Evolutionary conservation across 2,113 vertebrate genomes (phyloP), one percentile per base, ranked within the genome.

Genomic region (Dissostichus mawsoni): DNA sequence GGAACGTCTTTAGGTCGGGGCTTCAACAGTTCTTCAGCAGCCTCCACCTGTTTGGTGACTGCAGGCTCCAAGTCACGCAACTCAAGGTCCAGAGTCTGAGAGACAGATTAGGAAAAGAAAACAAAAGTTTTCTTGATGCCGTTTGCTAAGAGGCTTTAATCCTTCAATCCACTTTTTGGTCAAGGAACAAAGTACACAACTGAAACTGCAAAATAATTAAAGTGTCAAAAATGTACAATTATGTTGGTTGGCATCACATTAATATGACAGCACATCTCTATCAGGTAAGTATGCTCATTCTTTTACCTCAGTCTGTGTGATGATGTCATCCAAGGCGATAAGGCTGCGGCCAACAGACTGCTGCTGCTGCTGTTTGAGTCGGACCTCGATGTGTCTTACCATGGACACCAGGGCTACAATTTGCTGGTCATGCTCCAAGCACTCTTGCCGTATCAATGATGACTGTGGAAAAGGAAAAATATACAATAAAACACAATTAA

Each of bases 311-410:
- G 95, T 96, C 81, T 97, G 96, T 80, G 75, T 92, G 89, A 97
- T 94, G 86, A 96, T 92, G 63, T 96, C 94, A 0, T 95, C 94
- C 71, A 97, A 87, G 0, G 92, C 88, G 29, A 92, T 74, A 76
- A 96, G 86, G 58, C 89, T 94, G 81, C 93, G 90, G 45, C 95
- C 95, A 0, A 87, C 83, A 0, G 96, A 92, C 33, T 96, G 96
- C 87, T 96, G 95, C 20, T 94, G 93, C 81, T 95, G 94, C 81
- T 95, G 94, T 36, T 97, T 97, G 48, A 97, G 94, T 36, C 94
- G 94, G 88, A 99, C 96, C 90, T 99, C 97, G 0, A 96, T 92
- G n/a, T 97, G 96, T 69, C 97, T 92, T 41, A 99, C 95, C 87
- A 96, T 94, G 80, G 98, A 99, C 8, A 97, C 94, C 73, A 97